Base-by-base conservation (phyloP, 2,113 vertebrate genomes). In the Mobula hypostoma region DNA sequence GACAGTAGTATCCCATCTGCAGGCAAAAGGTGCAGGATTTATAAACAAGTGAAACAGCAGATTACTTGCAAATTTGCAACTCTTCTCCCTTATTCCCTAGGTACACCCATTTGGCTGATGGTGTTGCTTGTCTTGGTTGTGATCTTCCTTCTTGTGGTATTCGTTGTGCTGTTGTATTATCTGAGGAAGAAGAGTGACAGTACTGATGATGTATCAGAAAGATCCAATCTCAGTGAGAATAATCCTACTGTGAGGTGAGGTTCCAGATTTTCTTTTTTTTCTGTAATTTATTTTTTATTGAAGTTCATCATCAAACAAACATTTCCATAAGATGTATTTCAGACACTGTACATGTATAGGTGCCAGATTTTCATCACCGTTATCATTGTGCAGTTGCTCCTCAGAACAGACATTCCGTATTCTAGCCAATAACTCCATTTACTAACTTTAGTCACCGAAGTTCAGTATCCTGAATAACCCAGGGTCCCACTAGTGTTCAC, bases 51-150 rank as follows among this genome's bases (percentile, higher is more conserved):
- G 78, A 80, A 12, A 79, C 32, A 6, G 24, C n/a, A 32, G 9
- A 32, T 80, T 79, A 27, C 27, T 74, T 74, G 15, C 72, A 24
- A 19, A 24, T 24, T 5, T 11, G 29, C 21, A 24, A 36, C 21
- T 56, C 21, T 48, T 15, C 70, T 15, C 70, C 6, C 12, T n/a
- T 76, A 32, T 36, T 74, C 7, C 24, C 19, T 6, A 93, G 91
- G 91, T 93, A 93, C 91, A 40, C 91, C 91, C 19, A 27, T 93
- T 74, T 93, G 91, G 91, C 21, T 93, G 68, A 93, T 93, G 91
- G 24, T 93, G 76, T 29, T 29, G 0, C 91, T 93, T 1, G 40
- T 93, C 24, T 24, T 74, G 21, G 76, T 76, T 74, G 21, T 93
- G 19, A 24, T 93, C 21, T 5, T 93, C 36, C 66, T 93, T 11